Evolutionary conservation across 2,888 invertebrate genomes (phyloP).

Genomic region (Microchrysa polita): DNA sequence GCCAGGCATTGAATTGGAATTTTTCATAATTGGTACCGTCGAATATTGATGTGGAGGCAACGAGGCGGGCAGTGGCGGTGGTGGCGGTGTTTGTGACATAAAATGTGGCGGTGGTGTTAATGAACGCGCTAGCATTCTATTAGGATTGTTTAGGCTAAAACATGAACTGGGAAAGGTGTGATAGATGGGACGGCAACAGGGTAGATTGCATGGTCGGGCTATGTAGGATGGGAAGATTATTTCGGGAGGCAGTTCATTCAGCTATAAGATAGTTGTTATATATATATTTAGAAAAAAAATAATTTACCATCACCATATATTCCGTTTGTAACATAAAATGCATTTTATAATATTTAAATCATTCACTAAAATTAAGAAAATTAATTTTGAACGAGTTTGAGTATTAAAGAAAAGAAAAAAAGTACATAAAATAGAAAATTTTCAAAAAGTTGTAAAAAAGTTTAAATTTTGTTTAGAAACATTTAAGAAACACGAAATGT

Average conservation of each 20-base stretch:
- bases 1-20: conserved; percentile 62
- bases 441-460: too few relatives aligned
- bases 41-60: conserved; percentile 52
- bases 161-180: conserved; percentile 58
- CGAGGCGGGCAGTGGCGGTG: conserved; percentile 49
- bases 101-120: conserved; percentile 51
- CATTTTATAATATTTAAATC: conserved; percentile 11
- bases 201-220: conserved; percentile 62
- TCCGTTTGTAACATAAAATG: conserved; percentile 22
- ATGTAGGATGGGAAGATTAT: conserved; percentile 64
- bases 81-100: conserved; percentile 50
- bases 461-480: too few relatives aligned
- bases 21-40: conserved; percentile 61
- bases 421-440: too few relatives aligned
- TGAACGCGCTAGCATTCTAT: conserved; percentile 53
- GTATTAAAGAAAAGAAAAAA: too few relatives aligned
- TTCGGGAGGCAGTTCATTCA: conserved; percentile 62
- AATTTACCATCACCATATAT: conserved; percentile 37
- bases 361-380: conserved; percentile 2
- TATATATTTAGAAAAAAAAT: conserved; percentile 17
- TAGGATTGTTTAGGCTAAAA: conserved; percentile 46
- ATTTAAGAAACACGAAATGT: too few relatives aligned
- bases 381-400: conserved; percentile 1
- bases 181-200: conserved; percentile 61
- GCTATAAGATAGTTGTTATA: conserved; percentile 53